Base-by-base conservation (phyloP, 1,140 invertebrate species). In the Heliothis virescens region DNA sequence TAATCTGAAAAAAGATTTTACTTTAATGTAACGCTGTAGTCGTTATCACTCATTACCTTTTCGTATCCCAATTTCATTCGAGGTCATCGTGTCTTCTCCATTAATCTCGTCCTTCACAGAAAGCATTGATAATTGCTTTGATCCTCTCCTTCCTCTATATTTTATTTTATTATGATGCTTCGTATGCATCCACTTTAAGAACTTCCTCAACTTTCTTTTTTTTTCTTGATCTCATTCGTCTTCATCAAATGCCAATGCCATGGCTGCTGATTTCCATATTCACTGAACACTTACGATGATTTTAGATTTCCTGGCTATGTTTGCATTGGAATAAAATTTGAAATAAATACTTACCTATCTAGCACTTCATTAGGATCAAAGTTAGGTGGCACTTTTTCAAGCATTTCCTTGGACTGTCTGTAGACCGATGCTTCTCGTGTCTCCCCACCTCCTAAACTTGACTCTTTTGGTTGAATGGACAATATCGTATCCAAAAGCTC, bases 401-500 rank as follows among this genome's bases (percentile, higher is more conserved):
- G 90, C 98, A 99, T 99, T 89, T 99, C 99, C 82, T 98, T 97
- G 34, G 98, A 97, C 84, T 99, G 95, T 87, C 97, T 96, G 88
- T 98, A 98, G 0, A 99, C 99, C 15, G 99, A 96, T 50, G 96
- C 97, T 92, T 99, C 99, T 80, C 99, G 95, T 4, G 97, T 96
- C 91, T 99, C 98, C 1, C 97, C 97, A 3, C 97, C 97, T 11
- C 97, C 97, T 1, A 96, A 96, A 26, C 97, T 97, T 5, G 98
- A 97, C 95, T 99, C 98, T 92, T 99, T 99, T 0, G 99, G 99
- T 89, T 99, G 98, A n/a, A 99, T 98, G 82, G 96, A 98, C 0
- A 99, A 94, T 86, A 99, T 99, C 0, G 98, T 99, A 89, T 99
- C 98, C 55, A 99, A 94, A 80, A 99, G 98, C 92, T 96, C 97